These are phyloP conservation scores for Drosophila quasianomalipes DNA, from an alignment of 2,888 invertebrate genomes.

Conservation along the genomic window DNA sequence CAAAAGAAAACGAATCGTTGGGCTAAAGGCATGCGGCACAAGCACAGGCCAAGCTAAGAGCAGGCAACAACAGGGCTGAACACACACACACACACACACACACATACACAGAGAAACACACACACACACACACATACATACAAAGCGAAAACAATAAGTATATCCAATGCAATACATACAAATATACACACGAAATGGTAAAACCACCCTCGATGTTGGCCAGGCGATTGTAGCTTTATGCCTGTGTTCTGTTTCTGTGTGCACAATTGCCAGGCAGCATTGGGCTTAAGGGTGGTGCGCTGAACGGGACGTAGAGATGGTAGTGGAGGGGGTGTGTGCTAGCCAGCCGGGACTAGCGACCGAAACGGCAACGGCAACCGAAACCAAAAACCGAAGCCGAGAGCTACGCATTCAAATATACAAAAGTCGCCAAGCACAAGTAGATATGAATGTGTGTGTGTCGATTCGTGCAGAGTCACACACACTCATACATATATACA, in stretches of 20 bases:
- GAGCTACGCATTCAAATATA: conserved; percentile 61
- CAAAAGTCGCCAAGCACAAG: conserved; percentile 51
- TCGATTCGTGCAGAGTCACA: conserved; percentile 41
- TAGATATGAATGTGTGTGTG: conserved; percentile 53
- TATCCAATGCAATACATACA: conserved; percentile 54
- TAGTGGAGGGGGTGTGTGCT: not conserved
- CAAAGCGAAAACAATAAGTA: conserved; percentile 44
- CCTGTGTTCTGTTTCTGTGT: conserved; percentile 17
- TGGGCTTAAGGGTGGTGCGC: conserved; percentile 16
- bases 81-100: conserved; percentile 29
- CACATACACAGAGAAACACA: conserved; percentile 29
- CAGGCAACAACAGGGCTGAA: conserved; percentile 30
- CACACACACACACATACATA: conserved; percentile 32
- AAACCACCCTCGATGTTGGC: conserved; percentile 67
- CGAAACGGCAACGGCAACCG: conserved; percentile 44
- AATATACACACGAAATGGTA: conserved; percentile 63
- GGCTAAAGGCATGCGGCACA: conserved; percentile 63
- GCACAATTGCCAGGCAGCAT: conserved; percentile 11
- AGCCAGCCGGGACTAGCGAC: conserved; percentile 9
- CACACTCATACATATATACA: conserved; percentile 19
- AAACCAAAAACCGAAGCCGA: conserved; percentile 54
- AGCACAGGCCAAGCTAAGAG: conserved; percentile 12
- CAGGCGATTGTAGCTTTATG: conserved; percentile 34
- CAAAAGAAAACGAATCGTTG: conserved; percentile 63
- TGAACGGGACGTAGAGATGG: not conserved